Percentiles rank a stretch among this genome's conserved stretches.
Evolutionary conservation across 2,888 invertebrate genomes (phyloP).

Genomic region (Autographa gamma): DNA sequence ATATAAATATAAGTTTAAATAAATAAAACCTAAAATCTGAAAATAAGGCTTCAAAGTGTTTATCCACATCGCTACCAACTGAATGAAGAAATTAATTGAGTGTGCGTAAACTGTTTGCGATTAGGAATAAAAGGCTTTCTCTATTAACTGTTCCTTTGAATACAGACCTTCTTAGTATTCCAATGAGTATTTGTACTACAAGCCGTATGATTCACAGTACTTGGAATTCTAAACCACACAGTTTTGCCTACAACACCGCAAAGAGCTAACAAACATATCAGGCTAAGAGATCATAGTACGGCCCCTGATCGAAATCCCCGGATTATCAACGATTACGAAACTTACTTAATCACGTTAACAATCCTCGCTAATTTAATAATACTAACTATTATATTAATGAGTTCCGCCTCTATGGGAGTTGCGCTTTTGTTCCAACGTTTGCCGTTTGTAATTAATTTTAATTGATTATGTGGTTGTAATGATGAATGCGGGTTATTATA

Average conservation of each 20-base stretch:
- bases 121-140: too few species aligned
- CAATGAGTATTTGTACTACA: too few species aligned
- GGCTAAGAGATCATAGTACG: not conserved
- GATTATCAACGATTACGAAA: conserved; percentile 44
- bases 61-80: too few species aligned
- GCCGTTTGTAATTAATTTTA: conserved; percentile 35
- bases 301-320: conserved; percentile 16
- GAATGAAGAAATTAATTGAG: too few species aligned
- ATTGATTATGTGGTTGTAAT: conserved; percentile 12
- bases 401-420: conserved; percentile 29
- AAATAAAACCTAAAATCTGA: too few species aligned
- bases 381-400: conserved; percentile 45
- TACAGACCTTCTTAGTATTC: too few species aligned
- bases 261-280: conserved; percentile 25
- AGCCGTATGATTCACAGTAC: too few species aligned
- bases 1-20: too few species aligned
- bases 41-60: too few species aligned
- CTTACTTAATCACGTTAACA: conserved; percentile 28
- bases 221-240: not conserved
- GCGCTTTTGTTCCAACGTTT: conserved; percentile 12
- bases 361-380: conserved; percentile 40
- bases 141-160: too few species aligned
- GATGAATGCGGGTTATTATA: conserved; percentile 12
- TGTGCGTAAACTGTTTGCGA: too few species aligned
- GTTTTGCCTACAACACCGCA: not conserved